phyloP scores from a whole-genome alignment of 2,113 vertebrate genomes.

The Xiphorhynchus elegans region DNA sequence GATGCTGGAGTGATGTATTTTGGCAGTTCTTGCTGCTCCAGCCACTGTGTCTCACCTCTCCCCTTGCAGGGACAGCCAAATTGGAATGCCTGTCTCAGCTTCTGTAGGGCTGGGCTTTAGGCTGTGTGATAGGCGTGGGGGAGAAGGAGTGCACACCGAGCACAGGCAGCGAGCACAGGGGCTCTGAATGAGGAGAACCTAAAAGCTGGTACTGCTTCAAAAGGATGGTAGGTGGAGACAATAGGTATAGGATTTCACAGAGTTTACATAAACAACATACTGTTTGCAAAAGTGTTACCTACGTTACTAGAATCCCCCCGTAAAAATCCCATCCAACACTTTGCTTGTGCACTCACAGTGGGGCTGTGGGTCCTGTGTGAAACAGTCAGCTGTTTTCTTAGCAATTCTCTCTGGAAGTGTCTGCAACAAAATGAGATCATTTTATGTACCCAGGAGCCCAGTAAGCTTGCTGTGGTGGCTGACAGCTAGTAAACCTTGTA shows the following conservation, averaged over 20 bases:
- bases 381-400: not conserved
- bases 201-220: not conserved
- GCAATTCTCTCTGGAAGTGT: not conserved
- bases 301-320: not conserved
- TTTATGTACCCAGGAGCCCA: not conserved
- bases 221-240: not conserved
- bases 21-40: not conserved
- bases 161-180: not conserved
- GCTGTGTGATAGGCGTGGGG: not conserved
- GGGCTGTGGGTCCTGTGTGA: not conserved
- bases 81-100: constrained; percentile 7
- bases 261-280: not conserved
- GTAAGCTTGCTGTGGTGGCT: not conserved
- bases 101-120: not conserved
- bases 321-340: not conserved
- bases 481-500: not conserved
- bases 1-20: constrained; percentile 14
- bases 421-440: not conserved
- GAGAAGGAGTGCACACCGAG: not conserved
- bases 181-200: not conserved
- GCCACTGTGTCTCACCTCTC: not conserved
- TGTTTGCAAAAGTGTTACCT: not conserved
- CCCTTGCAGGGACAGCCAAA: not conserved
- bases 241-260: not conserved
- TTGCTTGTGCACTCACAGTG: not conserved